phyloP scores from a whole-genome alignment of 2,888 invertebrate genomes.

The Melanostoma scalare region DNA sequence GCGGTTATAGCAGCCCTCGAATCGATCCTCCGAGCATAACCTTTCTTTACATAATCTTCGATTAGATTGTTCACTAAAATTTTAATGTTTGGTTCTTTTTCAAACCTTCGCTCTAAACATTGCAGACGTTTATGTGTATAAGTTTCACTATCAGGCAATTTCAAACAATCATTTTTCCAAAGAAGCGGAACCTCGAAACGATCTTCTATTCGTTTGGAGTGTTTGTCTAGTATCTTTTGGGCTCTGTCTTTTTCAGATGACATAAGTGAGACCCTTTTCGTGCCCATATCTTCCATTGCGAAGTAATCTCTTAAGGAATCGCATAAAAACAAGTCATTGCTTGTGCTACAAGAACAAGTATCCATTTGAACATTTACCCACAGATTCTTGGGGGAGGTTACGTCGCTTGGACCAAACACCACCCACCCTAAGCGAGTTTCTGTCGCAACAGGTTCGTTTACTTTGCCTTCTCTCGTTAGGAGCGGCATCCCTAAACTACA shows the following conservation, averaged over 20 bases:
- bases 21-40: constrained; percentile 14
- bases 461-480: constrained; percentile 19
- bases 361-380: constrained; percentile 14
- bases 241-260: constrained; percentile 21
- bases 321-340: constrained; percentile 2
- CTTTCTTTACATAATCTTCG: constrained; percentile 12
- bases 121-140: constrained; percentile 14
- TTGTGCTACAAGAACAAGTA: not conserved
- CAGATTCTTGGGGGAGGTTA: not conserved
- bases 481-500: constrained; percentile 27
- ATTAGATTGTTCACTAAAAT: constrained; percentile 5
- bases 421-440: constrained; percentile 34
- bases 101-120: too few relatives aligned
- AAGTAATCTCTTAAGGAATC: constrained; percentile 26
- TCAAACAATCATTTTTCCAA: constrained; percentile 5
- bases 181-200: constrained; percentile 26
- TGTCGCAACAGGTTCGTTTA: constrained; percentile 24
- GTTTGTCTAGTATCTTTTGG: constrained; percentile 14
- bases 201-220: constrained; percentile 24
- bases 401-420: constrained; percentile 26
- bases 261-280: constrained; percentile 15
- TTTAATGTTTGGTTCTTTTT: constrained; percentile 11
- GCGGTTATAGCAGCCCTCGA: not conserved
- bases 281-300: constrained; percentile 24
- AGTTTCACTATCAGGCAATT: constrained; percentile 12